These are phyloP conservation scores for Listrodromus nycthemerus DNA, from an alignment of 2,888 invertebrate genomes.

Conservation along the genomic window DNA sequence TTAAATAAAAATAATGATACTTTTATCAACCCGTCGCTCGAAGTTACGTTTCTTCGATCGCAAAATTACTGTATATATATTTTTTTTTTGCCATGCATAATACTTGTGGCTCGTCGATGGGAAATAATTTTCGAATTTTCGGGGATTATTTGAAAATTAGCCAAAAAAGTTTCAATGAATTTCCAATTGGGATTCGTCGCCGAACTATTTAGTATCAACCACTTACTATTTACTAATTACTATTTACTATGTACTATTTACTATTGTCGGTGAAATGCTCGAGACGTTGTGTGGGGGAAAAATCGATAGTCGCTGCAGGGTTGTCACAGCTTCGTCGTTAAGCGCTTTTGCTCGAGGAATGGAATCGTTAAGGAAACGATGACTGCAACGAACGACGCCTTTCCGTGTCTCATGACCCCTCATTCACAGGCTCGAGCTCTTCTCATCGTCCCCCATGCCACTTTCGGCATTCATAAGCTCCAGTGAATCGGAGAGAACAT, in stretches of 20 bases:
- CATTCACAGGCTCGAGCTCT: slow-evolving; percentile 49
- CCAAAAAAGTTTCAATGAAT: not conserved
- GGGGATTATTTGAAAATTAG: too few relatives aligned
- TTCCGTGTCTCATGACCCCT: slow-evolving; percentile 57
- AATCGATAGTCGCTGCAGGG: slow-evolving; percentile 64
- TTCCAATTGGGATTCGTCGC: not conserved
- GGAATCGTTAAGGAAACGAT: slow-evolving; percentile 62
- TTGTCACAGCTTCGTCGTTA: slow-evolving; percentile 30
- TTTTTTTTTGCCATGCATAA: not conserved
- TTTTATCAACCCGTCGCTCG: not conserved
- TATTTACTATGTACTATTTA: not conserved
- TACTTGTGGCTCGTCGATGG: too few relatives aligned
- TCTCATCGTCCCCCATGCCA: slow-evolving; percentile 23
- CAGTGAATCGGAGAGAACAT: not conserved
- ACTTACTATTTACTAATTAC: too few relatives aligned
- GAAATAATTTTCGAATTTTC: too few relatives aligned
- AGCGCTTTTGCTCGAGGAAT: slow-evolving; percentile 15
- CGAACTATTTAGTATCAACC: too few relatives aligned
- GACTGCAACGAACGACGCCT: slow-evolving; percentile 67
- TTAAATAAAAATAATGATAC: slow-evolving; percentile 13
- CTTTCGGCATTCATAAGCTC: slow-evolving; percentile 56
- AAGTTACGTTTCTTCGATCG: not conserved
- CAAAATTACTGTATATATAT: not conserved
- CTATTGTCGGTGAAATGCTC: not conserved
- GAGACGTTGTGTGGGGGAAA: slow-evolving; percentile 18